phyloP scores from a whole-genome alignment of 2,797 vertebrate species.

The Florisuga fusca region DNA sequence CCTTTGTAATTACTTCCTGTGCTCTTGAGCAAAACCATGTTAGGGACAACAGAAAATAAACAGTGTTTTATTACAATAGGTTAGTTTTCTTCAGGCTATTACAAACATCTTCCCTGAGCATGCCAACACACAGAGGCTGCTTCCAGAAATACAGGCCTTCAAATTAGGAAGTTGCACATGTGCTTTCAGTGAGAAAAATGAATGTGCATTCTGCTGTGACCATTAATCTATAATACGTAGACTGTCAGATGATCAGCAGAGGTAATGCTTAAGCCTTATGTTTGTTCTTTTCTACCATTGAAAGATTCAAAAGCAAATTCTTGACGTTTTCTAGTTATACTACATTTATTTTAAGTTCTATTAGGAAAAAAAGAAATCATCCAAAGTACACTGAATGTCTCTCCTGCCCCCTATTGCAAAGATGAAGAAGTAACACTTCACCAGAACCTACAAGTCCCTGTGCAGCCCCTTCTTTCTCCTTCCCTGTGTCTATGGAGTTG shows the following conservation, averaged over 20 bases:
- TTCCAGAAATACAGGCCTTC: background rate
- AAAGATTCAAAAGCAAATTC: background rate
- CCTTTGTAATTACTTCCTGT: constrained; percentile 18
- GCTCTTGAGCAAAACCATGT: constrained; percentile 23
- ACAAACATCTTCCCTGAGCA: background rate
- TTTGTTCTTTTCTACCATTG: background rate
- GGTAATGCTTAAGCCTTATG: background rate
- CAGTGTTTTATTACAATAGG: background rate
- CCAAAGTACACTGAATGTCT: fast-evolving
- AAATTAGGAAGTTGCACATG: background rate
- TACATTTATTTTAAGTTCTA: background rate
- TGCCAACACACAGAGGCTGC: background rate
- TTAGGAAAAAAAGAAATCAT: background rate
- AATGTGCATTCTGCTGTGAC: background rate
- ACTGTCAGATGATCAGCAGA: background rate
- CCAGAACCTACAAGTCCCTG: background rate
- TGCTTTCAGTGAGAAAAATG: background rate
- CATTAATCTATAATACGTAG: background rate
- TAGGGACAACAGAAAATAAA: background rate
- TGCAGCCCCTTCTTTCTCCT: background rate
- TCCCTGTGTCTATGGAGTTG: too few species aligned
- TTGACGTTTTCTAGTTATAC: background rate
- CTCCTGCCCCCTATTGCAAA: background rate
- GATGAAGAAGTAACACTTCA: background rate
- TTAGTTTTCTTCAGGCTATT: background rate